Evolutionary conservation across 2,888 invertebrate species (phyloP), one percentile per base, ranked within the genome.

Genomic region (Nomada flava): DNA sequence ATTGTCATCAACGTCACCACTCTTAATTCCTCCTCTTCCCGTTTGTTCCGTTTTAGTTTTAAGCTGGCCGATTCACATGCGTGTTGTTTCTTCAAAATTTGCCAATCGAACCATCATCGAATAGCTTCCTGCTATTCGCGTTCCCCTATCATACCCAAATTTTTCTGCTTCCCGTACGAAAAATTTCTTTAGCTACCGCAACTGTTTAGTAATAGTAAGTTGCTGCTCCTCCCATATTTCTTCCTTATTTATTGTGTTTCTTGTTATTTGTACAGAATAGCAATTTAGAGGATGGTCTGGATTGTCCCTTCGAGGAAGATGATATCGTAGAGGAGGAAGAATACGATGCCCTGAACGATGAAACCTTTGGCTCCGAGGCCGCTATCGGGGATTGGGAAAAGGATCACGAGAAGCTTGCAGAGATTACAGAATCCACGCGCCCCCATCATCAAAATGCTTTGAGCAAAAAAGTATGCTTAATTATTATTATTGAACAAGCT

Each of bases 331-430:
- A 96, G 83, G 97, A 97, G 90, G 98, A 97, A 84, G 98, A 98
- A 91, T 98, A 98, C 94, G 98, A 98, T 94, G 98, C 98, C 0
- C 95, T 98, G 85, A 98, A 98, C 90, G 97, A 98, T 94, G 98
- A 98, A 94, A 98, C 98, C 0, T 98, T 98, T 93, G 98, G 98
- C 42, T 96, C 96, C 70, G 96, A 96, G 86, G 96, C 96, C 91
- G 95, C 96, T 92, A 92, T 94, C 80, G 96, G 95, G 20, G 97
- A 97, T 91, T 97, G 97, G 97, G 97, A 97, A 91, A 95, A 96
- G 88, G 96, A 95, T 85, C 97, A 97, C 92, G 96, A 96, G 91
- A 95, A 96, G 91, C 94, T 96, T 87, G 96, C 96, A 9, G 95
- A 95, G 88, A 94, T 95, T 75, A 94, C 95, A n/a, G 95, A 95